Base-by-base conservation (phyloP, 1,140 invertebrate species). In the Chymomyza costata region DNA sequence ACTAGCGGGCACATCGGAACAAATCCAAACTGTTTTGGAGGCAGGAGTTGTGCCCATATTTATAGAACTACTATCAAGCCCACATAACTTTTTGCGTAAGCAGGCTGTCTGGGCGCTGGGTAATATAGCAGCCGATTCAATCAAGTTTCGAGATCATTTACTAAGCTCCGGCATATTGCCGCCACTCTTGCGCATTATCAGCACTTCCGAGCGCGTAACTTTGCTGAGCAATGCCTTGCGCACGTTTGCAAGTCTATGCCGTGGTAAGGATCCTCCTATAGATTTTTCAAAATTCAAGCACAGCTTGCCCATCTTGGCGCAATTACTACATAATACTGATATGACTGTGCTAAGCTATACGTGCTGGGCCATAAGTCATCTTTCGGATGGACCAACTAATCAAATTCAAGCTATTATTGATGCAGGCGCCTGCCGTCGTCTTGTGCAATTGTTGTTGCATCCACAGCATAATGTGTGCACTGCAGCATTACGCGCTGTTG, bases 381-480 rank as follows among this genome's bases (percentile, higher is more conserved):
- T 99, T 25, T 95, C 93, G n/a, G 96, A 98, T 86, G 97, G 96
- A 34, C 95, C 96, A 21, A 97, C 98, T 87, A 96, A 98, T 65
- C 97, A 97, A 87, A 98, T 98, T 69, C 96, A 98, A 87, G 93
- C 95, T 45, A 96, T 98, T 25, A 97, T 99, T 56, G 95, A 98
- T 87, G 93, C 96, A 40, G 95, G 96, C 1, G 96, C 98, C 16
- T 97, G 95, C 83, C 87, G 95, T 59, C 89, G 96, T 82, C 89
- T 98, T 21, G 96, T 99, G 2, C 96, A 98, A 88, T 87, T 98
- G 34, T 88, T 99, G 15, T 94, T 94, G 94, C 93, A 97, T 86
- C 90, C 91, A 63, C 91, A 95, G 74, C 90, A 93, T 35, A 95
- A 92, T 73, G 96, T 98, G 11, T 92, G 97, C 10, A 95, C 95